These are phyloP conservation scores for Tipula lateralis DNA, from an alignment of 2,888 invertebrate genomes.

Conservation along the genomic window DNA sequence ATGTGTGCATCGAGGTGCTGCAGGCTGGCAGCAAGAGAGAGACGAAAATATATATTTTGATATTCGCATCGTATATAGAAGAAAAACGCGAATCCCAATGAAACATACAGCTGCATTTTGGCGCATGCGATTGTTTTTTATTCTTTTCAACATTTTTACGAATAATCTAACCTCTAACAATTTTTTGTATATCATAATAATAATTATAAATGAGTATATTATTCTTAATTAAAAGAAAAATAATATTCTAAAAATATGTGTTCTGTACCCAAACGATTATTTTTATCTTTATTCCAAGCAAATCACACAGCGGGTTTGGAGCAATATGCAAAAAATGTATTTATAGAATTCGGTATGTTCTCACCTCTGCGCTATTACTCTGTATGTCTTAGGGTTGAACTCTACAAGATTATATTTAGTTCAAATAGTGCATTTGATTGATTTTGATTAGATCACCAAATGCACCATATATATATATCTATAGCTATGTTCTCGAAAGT, in stretches of 20 bases:
- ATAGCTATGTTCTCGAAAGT: neutral
- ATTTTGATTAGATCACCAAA: neutral
- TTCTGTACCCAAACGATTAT: neutral
- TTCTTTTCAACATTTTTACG: neutral
- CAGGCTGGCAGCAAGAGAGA: neutral
- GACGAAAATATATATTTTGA: neutral
- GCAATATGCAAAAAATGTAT: neutral
- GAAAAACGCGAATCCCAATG: neutral
- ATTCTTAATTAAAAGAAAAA: neutral
- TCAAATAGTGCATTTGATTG: neutral
- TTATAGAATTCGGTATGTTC: neutral
- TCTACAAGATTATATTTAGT: neutral
- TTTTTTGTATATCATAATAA: neutral
- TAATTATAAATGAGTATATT: neutral
- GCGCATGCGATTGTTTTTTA: constrained; percentile 25
- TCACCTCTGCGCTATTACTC: neutral
- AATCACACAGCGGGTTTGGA: neutral
- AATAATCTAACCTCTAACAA: constrained; percentile 28
- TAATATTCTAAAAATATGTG: neutral
- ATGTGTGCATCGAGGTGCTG: neutral
- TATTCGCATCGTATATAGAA: neutral
- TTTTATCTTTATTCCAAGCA: neutral
- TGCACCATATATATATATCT: neutral
- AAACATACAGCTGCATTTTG: constrained; percentile 26
- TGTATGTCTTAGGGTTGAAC: neutral